Evolutionary conservation across 2,888 invertebrate genomes (phyloP).

Genomic region (Carabus problematicus): DNA sequence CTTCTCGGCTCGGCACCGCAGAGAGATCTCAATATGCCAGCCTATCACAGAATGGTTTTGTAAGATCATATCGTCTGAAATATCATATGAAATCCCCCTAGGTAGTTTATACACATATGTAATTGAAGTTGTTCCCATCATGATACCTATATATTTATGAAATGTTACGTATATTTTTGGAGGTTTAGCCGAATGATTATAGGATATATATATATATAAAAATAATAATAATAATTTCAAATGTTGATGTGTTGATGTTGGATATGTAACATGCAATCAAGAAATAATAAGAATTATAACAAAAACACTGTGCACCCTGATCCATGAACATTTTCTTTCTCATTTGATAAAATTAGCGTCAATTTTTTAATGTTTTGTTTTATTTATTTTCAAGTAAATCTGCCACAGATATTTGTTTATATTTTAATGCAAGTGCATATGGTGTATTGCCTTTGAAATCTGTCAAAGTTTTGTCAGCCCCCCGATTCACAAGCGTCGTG

Average conservation of each 20-base stretch:
- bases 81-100: conserved; percentile 20
- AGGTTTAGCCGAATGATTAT: conserved; percentile 27
- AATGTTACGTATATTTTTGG: conserved; percentile 42
- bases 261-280: conserved; percentile 9
- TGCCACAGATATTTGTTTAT: not conserved
- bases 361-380: not conserved
- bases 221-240: conserved; percentile 29
- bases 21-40: conserved; percentile 65
- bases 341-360: not conserved
- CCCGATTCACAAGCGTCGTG: conserved; percentile 55
- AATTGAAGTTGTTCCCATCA: conserved; percentile 32
- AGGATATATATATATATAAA: too few relatives aligned
- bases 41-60: conserved; percentile 69
- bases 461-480: conserved; percentile 55
- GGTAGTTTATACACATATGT: conserved; percentile 23
- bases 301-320: conserved; percentile 27
- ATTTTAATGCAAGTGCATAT: conserved; percentile 3
- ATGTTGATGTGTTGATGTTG: conserved; percentile 42
- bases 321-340: not conserved
- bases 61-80: conserved; percentile 54
- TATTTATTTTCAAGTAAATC: not conserved
- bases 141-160: conserved; percentile 31
- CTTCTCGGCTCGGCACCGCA: conserved; percentile 60
- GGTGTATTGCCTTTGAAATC: conserved; percentile 50
- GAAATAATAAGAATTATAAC: conserved; percentile 24